A percentile compares a stretch with the other conserved stretches of the same genome.
These are phyloP conservation scores for Drosophila neotestacea DNA, from an alignment of 2,888 invertebrate genomes.

Conservation along the genomic window DNA sequence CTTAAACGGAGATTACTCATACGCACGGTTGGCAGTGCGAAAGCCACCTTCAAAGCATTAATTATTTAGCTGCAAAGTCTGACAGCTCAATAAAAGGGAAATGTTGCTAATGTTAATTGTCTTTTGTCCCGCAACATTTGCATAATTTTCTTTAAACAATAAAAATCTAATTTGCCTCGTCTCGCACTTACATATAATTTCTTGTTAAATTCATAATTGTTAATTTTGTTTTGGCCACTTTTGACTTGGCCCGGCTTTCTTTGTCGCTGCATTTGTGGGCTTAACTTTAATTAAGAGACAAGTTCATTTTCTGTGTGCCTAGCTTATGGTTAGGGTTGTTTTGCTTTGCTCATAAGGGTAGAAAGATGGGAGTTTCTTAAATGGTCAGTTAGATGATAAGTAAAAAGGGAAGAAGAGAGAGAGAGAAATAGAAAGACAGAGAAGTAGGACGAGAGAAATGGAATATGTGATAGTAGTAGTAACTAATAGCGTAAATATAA, in stretches of 20 bases:
- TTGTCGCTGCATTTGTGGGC: slow-evolving; percentile 62
- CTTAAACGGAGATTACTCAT: slow-evolving; percentile 81
- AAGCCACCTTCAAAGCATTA: slow-evolving; percentile 34
- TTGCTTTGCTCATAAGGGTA: slow-evolving; percentile 4
- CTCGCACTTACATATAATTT: slow-evolving; percentile 77
- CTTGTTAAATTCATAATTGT: slow-evolving; percentile 84
- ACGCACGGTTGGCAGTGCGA: slow-evolving; percentile 71
- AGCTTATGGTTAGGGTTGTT: slow-evolving; percentile 29
- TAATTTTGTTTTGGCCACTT: slow-evolving; percentile 66
- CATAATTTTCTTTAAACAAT: slow-evolving; percentile 84
- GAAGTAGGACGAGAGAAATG: background rate
- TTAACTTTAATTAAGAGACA: slow-evolving; percentile 84
- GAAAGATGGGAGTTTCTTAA: background rate
- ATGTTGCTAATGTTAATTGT: slow-evolving; percentile 71
- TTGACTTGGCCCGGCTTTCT: slow-evolving; percentile 49
- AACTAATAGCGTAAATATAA: background rate
- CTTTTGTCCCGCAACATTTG: slow-evolving; percentile 73
- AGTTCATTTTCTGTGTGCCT: slow-evolving; percentile 50
- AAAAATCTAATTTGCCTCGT: slow-evolving; percentile 81
- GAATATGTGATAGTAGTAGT: background rate
- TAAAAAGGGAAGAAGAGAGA: background rate
- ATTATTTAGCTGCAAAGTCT: slow-evolving; percentile 61
- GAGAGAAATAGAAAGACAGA: background rate
- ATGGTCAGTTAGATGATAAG: slow-evolving; percentile 19
- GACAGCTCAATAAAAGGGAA: slow-evolving; percentile 54